phyloP scores from a whole-genome alignment of 1,140 invertebrate species.

The Calycopis cecrops region DNA sequence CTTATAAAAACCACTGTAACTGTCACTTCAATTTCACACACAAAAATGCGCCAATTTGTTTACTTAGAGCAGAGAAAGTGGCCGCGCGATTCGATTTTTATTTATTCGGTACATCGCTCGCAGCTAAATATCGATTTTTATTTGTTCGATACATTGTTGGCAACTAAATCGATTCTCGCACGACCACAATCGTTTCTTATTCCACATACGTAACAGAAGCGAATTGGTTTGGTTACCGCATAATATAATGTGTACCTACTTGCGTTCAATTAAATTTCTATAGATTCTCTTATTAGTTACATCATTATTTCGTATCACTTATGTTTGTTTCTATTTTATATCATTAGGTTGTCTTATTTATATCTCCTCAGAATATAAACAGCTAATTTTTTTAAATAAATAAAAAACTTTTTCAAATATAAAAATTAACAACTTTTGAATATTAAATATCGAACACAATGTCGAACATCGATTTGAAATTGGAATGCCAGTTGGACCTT shows the following conservation, averaged over 20 bases:
- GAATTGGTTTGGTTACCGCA: slow-evolving; percentile 39
- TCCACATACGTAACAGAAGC: slow-evolving; percentile 60
- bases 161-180: slow-evolving; percentile 55
- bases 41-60: slow-evolving; percentile 44
- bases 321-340: too few relatives aligned
- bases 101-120: slow-evolving; percentile 50
- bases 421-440: too few relatives aligned
- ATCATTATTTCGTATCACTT: not conserved
- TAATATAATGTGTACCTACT: slow-evolving; percentile 24
- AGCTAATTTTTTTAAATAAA: too few relatives aligned
- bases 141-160: slow-evolving; percentile 50
- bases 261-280: slow-evolving; percentile 2
- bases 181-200: slow-evolving; percentile 51
- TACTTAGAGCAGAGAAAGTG: slow-evolving; percentile 46
- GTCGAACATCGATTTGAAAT: too few relatives aligned
- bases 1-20: slow-evolving; percentile 19
- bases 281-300: not conserved
- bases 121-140: slow-evolving; percentile 51
- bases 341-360: too few relatives aligned
- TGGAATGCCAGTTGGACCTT: slow-evolving; percentile 35
- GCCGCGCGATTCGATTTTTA: slow-evolving; percentile 50
- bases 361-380: too few relatives aligned
- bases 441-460: too few relatives aligned
- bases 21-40: slow-evolving; percentile 47
- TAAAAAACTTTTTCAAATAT: too few relatives aligned